Evolutionary conservation across 2,797 vertebrate genomes (phyloP).

Genomic region (Coregonus suidteri): DNA sequence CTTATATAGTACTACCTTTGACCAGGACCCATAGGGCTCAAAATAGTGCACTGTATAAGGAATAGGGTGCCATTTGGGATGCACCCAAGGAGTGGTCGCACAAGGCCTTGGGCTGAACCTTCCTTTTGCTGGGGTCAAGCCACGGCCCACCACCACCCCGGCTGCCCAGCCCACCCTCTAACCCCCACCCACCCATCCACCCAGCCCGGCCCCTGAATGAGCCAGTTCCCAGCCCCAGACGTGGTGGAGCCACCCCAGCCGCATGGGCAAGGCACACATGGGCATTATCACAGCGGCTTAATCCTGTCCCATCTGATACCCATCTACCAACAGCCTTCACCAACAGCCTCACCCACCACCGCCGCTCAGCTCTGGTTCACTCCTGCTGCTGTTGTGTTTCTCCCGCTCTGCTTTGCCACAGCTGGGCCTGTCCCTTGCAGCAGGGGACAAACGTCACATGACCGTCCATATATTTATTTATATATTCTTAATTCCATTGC

Average conservation of each 20-base stretch:
- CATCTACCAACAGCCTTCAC: conserved; percentile 38
- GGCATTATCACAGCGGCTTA: conserved; percentile 65
- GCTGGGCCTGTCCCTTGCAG: background rate
- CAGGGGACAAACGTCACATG: background rate
- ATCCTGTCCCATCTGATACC: conserved; percentile 59
- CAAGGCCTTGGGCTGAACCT: conserved; percentile 28
- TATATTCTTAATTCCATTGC: no score
- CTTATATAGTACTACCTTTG: background rate
- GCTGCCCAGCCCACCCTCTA: background rate
- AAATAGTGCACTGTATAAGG: background rate
- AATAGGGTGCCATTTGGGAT: background rate
- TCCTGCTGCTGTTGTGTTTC: background rate
- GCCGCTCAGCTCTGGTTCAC: background rate
- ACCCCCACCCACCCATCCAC: background rate
- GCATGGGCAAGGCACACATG: conserved; percentile 51
- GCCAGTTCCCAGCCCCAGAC: conserved; percentile 35
- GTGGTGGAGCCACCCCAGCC: conserved; percentile 53
- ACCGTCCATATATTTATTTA: background rate
- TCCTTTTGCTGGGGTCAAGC: conserved; percentile 46
- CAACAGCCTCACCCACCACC: background rate
- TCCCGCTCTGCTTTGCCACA: background rate
- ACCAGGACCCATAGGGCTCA: background rate
- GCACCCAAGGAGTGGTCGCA: conserved; percentile 11
- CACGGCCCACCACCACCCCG: background rate
- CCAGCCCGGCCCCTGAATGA: conserved; percentile 5